These are phyloP conservation scores for Mythimna loreyi DNA, from an alignment of 2,888 invertebrate genomes.

Conservation along the genomic window DNA sequence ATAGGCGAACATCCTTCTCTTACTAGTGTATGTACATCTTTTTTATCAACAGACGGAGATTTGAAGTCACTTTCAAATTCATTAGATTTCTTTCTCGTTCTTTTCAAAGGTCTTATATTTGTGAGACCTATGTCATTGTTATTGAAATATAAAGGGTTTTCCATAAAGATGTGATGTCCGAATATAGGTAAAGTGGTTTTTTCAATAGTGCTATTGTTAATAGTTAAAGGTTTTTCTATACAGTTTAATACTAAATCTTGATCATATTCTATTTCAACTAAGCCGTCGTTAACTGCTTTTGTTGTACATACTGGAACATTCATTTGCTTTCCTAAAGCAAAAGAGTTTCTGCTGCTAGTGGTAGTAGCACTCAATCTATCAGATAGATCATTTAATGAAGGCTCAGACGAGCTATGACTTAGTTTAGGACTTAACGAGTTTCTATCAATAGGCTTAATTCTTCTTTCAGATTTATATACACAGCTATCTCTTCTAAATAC, in stretches of 20 bases:
- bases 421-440: constrained; percentile 74
- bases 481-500: constrained; percentile 80
- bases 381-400: constrained; percentile 83
- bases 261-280: constrained; percentile 91
- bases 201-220: constrained; percentile 73
- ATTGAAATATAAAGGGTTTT: constrained; percentile 89
- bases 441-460: constrained; percentile 78
- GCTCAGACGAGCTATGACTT: constrained; percentile 85
- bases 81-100: constrained; percentile 86
- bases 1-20: constrained; percentile 88
- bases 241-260: constrained; percentile 84
- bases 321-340: constrained; percentile 69
- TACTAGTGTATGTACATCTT: constrained; percentile 81
- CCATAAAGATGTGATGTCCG: constrained; percentile 86
- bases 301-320: constrained; percentile 81
- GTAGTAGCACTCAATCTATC: constrained; percentile 79
- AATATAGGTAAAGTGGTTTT: constrained; percentile 88
- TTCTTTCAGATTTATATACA: constrained; percentile 85
- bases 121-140: constrained; percentile 78
- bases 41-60: constrained; percentile 86
- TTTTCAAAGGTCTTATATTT: constrained; percentile 83
- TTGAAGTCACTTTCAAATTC: constrained; percentile 88
- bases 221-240: constrained; percentile 80
- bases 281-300: constrained; percentile 85
- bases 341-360: constrained; percentile 77